phyloP scores from a whole-genome alignment of 2,113 vertebrate genomes.

The Microcebus lehilahytsara region DNA sequence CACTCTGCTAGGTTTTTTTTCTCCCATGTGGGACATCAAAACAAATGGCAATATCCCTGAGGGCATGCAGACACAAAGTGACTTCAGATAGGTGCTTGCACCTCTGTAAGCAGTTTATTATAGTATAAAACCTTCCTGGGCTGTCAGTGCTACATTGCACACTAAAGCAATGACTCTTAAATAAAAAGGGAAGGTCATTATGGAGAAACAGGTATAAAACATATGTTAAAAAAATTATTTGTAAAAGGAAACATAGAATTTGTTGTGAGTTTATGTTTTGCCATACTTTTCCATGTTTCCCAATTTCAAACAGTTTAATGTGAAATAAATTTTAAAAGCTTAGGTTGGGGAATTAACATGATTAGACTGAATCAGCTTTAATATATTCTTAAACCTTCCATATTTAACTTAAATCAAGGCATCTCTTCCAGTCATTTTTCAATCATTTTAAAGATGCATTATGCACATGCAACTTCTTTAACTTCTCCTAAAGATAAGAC shows the following conservation, averaged over 20 bases:
- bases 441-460: background rate
- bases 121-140: conserved; percentile 59
- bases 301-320: background rate
- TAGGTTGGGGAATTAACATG: conserved; percentile 24
- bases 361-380: conserved; percentile 26
- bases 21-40: background rate
- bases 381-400: background rate
- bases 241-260: background rate
- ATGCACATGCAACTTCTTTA: background rate
- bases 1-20: background rate
- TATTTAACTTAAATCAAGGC: conserved; percentile 18
- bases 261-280: background rate
- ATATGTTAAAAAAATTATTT: background rate
- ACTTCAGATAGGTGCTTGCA: background rate
- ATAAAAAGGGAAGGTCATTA: conserved; percentile 32
- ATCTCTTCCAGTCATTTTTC: conserved; percentile 8
- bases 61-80: background rate
- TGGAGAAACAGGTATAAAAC: conserved; percentile 31
- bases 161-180: conserved; percentile 44
- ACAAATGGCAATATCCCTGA: background rate
- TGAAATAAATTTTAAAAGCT: conserved; percentile 24
- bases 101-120: background rate
- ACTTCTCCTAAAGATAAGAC: background rate
- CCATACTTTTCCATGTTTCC: background rate
- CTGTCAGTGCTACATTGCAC: background rate